These are phyloP conservation scores for Clarias laeviceps DNA, from an alignment of 2,797 vertebrate species.

Conservation along the genomic window DNA sequence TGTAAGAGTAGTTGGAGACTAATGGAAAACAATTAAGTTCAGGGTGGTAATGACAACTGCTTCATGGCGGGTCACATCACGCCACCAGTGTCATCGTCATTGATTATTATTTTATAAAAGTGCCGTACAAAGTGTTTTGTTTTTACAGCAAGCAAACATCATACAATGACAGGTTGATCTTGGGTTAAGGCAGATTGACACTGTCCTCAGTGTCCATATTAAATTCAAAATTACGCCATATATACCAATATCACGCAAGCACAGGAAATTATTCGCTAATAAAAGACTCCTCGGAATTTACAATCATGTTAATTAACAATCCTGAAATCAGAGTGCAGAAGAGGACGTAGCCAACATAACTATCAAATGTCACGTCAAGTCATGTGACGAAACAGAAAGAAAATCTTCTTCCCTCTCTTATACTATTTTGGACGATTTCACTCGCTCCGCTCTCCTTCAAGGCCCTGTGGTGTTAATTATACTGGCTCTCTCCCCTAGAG, in stretches of 20 bases:
- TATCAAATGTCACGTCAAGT: slow-evolving; percentile 16
- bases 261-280: not conserved
- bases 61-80: not conserved
- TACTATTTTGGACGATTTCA: slow-evolving; percentile 55
- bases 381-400: slow-evolving; percentile 22
- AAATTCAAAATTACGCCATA: not conserved
- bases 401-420: slow-evolving; percentile 57
- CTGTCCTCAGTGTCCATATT: not conserved
- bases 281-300: not conserved
- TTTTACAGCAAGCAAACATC: too few relatives aligned
- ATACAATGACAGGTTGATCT: too few relatives aligned
- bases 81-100: not conserved
- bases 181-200: not conserved
- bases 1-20: not conserved
- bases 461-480: slow-evolving; percentile 78
- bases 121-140: not conserved
- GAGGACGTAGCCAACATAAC: not conserved
- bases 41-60: not conserved
- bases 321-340: not conserved
- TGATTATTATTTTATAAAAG: not conserved
- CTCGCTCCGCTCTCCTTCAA: slow-evolving; percentile 58
- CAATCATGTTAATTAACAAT: not conserved
- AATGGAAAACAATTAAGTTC: not conserved
- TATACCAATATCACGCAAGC: not conserved
- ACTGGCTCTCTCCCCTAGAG: slow-evolving; percentile 60